Conservation (phyloP, 2,113 vertebrate genomes). For the Rynchops niger region DNA sequence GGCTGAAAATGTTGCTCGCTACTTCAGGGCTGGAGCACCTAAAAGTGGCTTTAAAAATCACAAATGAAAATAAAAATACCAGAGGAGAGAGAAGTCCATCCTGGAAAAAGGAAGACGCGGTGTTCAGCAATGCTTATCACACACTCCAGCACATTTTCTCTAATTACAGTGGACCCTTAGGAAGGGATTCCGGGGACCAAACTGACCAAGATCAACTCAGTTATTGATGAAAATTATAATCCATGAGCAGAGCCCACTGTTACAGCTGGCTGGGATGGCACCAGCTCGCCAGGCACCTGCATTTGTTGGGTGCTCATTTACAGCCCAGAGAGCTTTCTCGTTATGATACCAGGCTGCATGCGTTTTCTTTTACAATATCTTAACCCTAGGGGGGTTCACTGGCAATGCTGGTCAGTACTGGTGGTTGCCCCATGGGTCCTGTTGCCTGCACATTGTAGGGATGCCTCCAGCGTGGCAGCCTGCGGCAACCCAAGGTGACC, state of each 20-base stretch:
- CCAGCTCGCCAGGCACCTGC: not conserved
- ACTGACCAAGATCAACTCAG: not conserved
- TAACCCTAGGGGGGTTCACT: not conserved
- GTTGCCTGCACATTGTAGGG: not conserved
- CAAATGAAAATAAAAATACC: not conserved
- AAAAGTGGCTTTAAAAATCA: not conserved
- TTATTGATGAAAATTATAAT: not conserved
- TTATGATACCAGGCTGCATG: rapidly evolving
- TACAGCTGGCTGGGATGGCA: not conserved
- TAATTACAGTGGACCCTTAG: not conserved
- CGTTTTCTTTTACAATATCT: not conserved
- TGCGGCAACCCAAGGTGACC: not conserved
- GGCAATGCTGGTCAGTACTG: not conserved
- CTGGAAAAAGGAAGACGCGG: not conserved
- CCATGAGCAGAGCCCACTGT: not conserved
- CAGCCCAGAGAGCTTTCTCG: not conserved
- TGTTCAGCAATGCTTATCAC: not conserved
- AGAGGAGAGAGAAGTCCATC: not conserved
- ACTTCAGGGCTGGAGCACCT: not conserved
- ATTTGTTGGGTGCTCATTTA: not conserved
- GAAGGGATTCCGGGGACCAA: not conserved
- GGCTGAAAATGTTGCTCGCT: not conserved
- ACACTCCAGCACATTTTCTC: not conserved
- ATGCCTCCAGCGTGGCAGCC: not conserved
- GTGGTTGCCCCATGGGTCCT: not conserved